Evolutionary conservation across 2,888 invertebrate species (phyloP).

Genomic region (Pinctada fucata): DNA sequence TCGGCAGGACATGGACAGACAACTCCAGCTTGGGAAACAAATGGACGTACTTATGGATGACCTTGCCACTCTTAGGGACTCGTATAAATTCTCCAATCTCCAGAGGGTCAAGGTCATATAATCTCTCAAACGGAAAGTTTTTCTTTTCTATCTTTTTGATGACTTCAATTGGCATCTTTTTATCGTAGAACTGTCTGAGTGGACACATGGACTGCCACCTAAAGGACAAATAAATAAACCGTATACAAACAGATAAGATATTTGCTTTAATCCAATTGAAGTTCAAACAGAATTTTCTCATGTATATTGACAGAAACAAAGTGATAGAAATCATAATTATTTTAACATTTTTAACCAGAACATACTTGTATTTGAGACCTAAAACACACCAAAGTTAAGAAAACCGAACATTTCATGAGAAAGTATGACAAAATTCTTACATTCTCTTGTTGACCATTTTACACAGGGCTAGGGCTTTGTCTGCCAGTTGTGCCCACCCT

Average conservation of each 20-base stretch:
- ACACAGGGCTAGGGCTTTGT: slow-evolving; percentile 95
- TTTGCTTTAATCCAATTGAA: no score
- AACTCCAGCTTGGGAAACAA: slow-evolving; percentile 95
- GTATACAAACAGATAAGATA: no score
- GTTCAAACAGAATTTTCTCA: no score
- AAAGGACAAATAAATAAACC: neutral
- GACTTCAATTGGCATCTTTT: slow-evolving; percentile 97
- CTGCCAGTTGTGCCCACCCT: slow-evolving; percentile 98
- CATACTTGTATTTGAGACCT: no score
- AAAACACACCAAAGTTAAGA: no score
- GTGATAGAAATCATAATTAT: no score
- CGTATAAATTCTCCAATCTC: slow-evolving; percentile 97
- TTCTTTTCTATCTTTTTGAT: slow-evolving; percentile 99
- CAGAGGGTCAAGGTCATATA: slow-evolving; percentile 97
- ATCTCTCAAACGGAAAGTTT: slow-evolving; percentile 81
- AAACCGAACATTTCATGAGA: no score
- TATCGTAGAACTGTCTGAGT: slow-evolving; percentile 88
- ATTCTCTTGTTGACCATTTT: slow-evolving; percentile 99
- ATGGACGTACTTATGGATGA: slow-evolving; percentile 96
- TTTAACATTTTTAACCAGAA: no score
- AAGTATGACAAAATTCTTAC: slow-evolving; percentile 75
- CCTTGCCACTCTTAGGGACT: slow-evolving; percentile 94
- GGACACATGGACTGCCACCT: slow-evolving; percentile 99
- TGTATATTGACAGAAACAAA: no score
- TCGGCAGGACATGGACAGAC: slow-evolving; percentile 97